Evolutionary conservation across 2,797 vertebrate species (phyloP), one percentile per base, ranked within the genome.

Genomic region (Ctenochaetus hawaiiensis): DNA sequence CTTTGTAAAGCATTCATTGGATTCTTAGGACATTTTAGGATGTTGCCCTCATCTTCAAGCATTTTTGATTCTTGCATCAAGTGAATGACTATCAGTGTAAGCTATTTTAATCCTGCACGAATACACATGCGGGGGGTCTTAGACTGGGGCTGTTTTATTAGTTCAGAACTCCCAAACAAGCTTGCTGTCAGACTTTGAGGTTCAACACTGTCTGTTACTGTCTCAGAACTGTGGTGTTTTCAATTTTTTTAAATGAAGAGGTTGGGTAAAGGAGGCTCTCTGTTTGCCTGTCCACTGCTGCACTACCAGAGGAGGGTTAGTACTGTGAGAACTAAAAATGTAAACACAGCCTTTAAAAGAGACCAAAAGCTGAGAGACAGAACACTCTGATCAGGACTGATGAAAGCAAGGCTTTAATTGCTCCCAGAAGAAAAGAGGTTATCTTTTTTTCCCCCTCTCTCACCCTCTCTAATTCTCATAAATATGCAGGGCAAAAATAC

Each of bases 401-500:
- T 93, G 91, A 92, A 93, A 80, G 89, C 79, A 85, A 72, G 77
- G 78, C 80, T 84, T 86, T 90, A 95, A 94, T 85, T 67, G 91
- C 89, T 93, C 92, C 92, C 94, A 17, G 39, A 81, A 95, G 95
- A 95, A 76, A 82, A 74, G 80, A 17, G 43, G 81, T 80, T 91
- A 84, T 64, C 80, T 82, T 84, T 75, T 76, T 57, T 20, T 54
- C 6, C 30, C 18, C 73, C 61, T 60, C 62, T 83, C 81, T 84
- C 84, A 62, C 82, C 69, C 77, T 58, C 73, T 84, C 75, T 77
- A 70, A 87, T 84, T 85, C 90, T 92, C 92, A 91, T 91, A 85
- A 92, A 90, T 93, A 89, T 87, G 84, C 80, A 88, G 73, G 85
- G 22, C 67, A 87, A 92, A 93, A 94, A 91, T 91, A 92, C 94